A percentile compares a stretch with the other conserved stretches of the same genome.
These are phyloP conservation scores for Rhinoraja longicauda DNA, from an alignment of 2,797 vertebrate genomes.

Conservation along the genomic window DNA sequence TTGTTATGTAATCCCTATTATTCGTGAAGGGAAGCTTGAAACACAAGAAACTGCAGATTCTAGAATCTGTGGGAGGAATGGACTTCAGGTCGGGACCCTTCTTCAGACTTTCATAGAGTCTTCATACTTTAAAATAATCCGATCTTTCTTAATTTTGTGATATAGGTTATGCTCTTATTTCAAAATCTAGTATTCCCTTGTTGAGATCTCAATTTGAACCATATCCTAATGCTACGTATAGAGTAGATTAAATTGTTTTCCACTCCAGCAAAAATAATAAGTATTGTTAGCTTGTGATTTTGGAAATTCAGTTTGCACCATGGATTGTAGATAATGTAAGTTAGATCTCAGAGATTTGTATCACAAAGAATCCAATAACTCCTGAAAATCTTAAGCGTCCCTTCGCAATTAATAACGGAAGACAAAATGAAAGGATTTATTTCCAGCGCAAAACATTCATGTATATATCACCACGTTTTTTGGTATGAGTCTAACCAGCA, in stretches of 20 bases:
- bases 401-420: too few species aligned
- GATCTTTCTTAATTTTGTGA: not conserved
- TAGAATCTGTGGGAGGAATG: too few species aligned
- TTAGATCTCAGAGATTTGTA: not conserved
- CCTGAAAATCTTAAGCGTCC: too few species aligned
- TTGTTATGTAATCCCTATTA: too few species aligned
- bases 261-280: not conserved
- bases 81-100: too few species aligned
- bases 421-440: too few species aligned
- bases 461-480: too few species aligned
- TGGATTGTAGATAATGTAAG: not conserved
- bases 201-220: not conserved
- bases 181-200: not conserved
- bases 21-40: too few species aligned
- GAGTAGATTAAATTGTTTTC: not conserved
- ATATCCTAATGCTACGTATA: not conserved
- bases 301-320: not conserved
- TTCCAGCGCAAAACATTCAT: too few species aligned
- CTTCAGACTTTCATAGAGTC: not conserved
- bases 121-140: not conserved
- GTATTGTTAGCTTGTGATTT: not conserved
- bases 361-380: not conserved
- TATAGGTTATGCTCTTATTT: not conserved
- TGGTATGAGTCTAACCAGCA: too few species aligned
- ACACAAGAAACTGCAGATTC: too few species aligned